A percentile compares a stretch with the other conserved stretches of the same genome.
Evolutionary conservation across 1,140 invertebrate species (phyloP).

Genomic region (Muscidifurax raptorellus): DNA sequence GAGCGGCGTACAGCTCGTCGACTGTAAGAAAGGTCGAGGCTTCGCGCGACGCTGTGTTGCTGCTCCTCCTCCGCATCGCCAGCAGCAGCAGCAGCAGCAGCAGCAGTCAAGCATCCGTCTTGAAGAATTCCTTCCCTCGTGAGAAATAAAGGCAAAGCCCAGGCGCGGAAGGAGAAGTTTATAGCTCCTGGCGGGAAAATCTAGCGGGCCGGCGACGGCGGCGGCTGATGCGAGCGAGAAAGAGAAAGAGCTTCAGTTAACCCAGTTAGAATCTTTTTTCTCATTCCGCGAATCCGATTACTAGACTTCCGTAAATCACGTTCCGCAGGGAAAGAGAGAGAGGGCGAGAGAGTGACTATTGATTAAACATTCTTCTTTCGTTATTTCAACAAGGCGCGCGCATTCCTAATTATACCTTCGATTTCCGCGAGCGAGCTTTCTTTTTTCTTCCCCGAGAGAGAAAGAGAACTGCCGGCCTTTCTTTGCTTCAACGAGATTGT

Average conservation of each 20-base stretch:
- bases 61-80: conserved; percentile 33
- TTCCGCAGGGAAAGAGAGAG: background rate
- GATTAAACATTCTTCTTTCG: conserved; percentile 38
- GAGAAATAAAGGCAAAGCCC: conserved; percentile 65
- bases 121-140: conserved; percentile 63
- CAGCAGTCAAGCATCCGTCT: conserved; percentile 65
- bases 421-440: background rate
- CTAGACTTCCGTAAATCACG: conserved; percentile 24
- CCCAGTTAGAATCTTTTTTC: conserved; percentile 59
- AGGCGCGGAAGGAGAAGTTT: conserved; percentile 58
- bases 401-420: conserved; percentile 9
- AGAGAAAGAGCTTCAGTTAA: conserved; percentile 58
- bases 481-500: background rate
- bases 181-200: conserved; percentile 61
- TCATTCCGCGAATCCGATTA: conserved; percentile 41
- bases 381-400: conserved; percentile 17
- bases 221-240: background rate
- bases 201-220: conserved; percentile 55
- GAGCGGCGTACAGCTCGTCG: background rate
- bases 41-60: conserved; percentile 46
- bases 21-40: conserved; percentile 11
- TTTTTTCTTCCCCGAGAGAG: no score
- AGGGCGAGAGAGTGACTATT: background rate
- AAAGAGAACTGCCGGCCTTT: background rate
- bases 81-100: conserved; percentile 55